Conservation (phyloP, 2,797 vertebrate genomes). For the Oophaga sylvatica region DNA sequence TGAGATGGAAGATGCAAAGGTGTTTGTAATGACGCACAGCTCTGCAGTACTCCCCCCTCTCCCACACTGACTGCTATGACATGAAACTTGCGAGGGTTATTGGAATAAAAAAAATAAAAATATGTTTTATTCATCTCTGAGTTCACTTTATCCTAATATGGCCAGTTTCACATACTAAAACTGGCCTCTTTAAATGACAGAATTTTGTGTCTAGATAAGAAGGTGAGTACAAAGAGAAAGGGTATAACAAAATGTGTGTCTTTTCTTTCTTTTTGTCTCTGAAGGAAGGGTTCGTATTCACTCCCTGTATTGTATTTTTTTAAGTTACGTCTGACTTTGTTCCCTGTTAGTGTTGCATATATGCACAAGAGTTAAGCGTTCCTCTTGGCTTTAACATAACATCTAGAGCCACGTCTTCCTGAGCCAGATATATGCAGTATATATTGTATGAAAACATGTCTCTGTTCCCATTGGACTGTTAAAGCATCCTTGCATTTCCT, state of each 20-base stretch:
- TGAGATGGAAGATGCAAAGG: no score
- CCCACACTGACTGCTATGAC: no score
- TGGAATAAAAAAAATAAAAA: no score
- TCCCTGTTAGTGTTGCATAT: background rate
- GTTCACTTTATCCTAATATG: no score
- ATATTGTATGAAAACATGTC: slow-evolving; percentile 52
- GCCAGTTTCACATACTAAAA: no score
- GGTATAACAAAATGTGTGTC: background rate
- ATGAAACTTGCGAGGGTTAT: no score
- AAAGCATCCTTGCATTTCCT: slow-evolving; percentile 57
- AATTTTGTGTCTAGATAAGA: background rate
- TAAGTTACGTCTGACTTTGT: background rate
- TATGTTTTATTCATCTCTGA: no score
- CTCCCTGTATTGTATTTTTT: background rate
- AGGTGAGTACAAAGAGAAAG: background rate
- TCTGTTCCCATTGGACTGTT: slow-evolving; percentile 35
- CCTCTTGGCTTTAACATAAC: slow-evolving; percentile 16
- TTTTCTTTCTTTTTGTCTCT: background rate
- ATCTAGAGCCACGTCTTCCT: background rate
- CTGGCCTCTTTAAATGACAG: no score
- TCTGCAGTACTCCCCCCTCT: no score
- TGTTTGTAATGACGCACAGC: no score
- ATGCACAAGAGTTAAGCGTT: slow-evolving; percentile 14
- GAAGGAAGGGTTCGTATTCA: background rate
- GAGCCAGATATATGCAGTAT: slow-evolving; percentile 38